phyloP scores from a whole-genome alignment of 2,113 vertebrate genomes.

The Pteronura brasiliensis region DNA sequence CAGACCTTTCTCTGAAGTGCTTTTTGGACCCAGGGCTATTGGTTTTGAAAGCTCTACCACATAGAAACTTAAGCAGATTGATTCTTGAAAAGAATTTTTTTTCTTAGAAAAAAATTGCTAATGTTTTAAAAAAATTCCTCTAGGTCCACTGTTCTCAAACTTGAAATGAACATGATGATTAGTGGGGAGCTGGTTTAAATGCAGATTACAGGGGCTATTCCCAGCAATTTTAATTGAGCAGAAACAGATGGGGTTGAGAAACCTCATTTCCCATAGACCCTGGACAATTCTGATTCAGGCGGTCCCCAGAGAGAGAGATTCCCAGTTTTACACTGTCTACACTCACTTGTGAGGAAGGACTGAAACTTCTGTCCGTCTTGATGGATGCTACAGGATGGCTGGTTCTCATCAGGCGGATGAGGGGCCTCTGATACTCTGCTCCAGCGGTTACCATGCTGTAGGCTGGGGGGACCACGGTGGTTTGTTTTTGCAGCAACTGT shows the following conservation, averaged over 20 bases:
- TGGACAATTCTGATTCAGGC: not conserved
- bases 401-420: constrained; percentile 76
- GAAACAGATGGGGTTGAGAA: not conserved
- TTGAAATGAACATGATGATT: not conserved
- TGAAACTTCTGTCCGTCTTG: constrained; percentile 88
- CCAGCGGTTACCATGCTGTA: constrained; percentile 94
- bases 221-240: not conserved
- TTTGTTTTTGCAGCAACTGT: constrained; percentile 94
- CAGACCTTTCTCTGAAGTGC: not conserved
- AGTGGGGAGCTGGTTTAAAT: not conserved
- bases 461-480: constrained; percentile 91
- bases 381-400: constrained; percentile 86
- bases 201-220: not conserved
- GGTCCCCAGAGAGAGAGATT: not conserved
- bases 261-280: not conserved
- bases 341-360: constrained; percentile 89
- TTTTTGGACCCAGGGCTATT: not conserved
- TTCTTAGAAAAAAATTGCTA: not conserved
- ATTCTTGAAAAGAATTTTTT: not conserved
- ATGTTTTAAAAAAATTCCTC: not conserved
- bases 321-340: not conserved
- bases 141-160: not conserved
- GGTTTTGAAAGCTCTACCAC: not conserved
- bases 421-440: constrained; percentile 88
- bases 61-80: not conserved